Base-by-base conservation (phyloP, 1,140 invertebrate genomes). In the Wasmannia auropunctata region DNA sequence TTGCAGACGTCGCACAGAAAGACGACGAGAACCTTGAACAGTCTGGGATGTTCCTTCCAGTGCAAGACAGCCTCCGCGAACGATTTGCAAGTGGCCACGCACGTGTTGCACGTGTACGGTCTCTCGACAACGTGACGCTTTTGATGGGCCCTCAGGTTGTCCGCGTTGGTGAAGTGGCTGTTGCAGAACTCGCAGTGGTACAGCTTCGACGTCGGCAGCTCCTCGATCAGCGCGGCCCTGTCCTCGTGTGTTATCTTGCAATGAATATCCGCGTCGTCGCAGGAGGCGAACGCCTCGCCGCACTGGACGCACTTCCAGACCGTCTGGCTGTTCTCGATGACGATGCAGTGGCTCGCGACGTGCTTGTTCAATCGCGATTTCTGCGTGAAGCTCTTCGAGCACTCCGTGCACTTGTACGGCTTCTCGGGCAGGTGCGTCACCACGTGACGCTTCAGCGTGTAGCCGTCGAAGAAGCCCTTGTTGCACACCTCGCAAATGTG, bases 401-500 rank as follows among this genome's bases (percentile, higher is more conserved):
- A 98, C 11, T 97, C 95, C 54, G 95, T 96, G 94, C 97, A 98
- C 92, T 98, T 98, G 93, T 98, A 97, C 0, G 97, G 97, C 91
- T 98, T 98, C 93, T 98, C 97, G 96, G 98, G 95, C 58, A 94
- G 95, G 28, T 91, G 92, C 3, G 91, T 93, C 1, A 92, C 92
- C 10, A 93, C 65, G 11, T 93, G 92, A 97, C 96, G 99, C 98
- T 49, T 98, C 98, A 58, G 97, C 97, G 96, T 99, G 98, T 93
- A 99, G 1, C 83, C 98, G 95, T 90, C 98, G 95, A 98, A 98
- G 95, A 99, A 99, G 3, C 98, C 98, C 94, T 98, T 98, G 74
- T 97, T 98, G 94, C 98, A 99, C 0, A 99, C 98, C 94, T 98
- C 97, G 93, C 98, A 99, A 0, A 98, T 97, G 92, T 99, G 98